Conservation (phyloP, 1,140 invertebrate genomes). For the Holcopasites calliopsidis region DNA sequence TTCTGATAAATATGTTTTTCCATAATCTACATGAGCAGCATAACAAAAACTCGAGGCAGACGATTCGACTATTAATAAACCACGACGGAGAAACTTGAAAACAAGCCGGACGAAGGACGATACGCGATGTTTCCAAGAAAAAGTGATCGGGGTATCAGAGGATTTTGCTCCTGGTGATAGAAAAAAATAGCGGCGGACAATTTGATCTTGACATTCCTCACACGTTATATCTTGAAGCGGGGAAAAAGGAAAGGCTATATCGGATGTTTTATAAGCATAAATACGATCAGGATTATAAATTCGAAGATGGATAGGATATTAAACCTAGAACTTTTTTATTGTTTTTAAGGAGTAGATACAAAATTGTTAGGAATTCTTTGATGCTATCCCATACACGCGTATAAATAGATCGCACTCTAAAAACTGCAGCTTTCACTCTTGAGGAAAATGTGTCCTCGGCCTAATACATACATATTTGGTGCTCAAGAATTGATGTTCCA, state of each 20-base stretch:
- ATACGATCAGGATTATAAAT: background rate
- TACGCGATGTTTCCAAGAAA: background rate
- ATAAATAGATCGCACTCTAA: constrained; percentile 10
- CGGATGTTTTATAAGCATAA: background rate
- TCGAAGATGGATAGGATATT: background rate
- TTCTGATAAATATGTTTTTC: too few species aligned
- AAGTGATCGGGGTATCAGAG: background rate
- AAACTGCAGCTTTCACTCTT: constrained; percentile 17
- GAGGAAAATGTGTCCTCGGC: constrained; percentile 13
- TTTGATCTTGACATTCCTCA: background rate
- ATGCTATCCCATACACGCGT: background rate
- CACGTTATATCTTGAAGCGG: background rate
- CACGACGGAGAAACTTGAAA: background rate
- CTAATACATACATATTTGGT: constrained; percentile 10
- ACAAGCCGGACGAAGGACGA: background rate
- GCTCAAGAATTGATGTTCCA: constrained; percentile 1
- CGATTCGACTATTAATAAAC: background rate
- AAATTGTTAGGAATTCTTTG: constrained; percentile 9
- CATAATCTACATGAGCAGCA: too few species aligned
- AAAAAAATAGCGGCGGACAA: background rate
- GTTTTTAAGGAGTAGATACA: background rate
- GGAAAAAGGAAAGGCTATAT: background rate
- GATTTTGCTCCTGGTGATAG: background rate
- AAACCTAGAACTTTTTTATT: background rate
- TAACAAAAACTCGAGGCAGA: background rate